phyloP scores from a whole-genome alignment of 2,113 vertebrate species.

The Muntiacus muntjak region DNA sequence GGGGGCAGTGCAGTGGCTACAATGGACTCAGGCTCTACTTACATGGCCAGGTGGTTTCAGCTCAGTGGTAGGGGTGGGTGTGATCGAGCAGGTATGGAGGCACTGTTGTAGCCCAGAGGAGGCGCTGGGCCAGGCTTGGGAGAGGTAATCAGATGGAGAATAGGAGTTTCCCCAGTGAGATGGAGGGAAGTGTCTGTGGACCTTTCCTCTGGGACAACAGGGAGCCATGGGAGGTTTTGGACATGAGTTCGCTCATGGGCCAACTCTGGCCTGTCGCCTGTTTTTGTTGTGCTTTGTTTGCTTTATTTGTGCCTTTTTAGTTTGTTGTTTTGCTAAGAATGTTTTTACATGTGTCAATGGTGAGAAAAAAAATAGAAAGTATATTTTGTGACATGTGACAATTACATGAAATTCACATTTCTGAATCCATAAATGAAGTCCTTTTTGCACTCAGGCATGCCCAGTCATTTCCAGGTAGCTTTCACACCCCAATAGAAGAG shows the following conservation, averaged over 20 bases:
- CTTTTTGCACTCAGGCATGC: rapidly evolving
- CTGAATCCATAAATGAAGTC: background rate
- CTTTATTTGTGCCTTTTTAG: background rate
- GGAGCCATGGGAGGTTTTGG: background rate
- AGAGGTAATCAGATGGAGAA: background rate
- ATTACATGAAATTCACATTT: background rate
- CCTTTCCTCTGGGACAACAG: background rate
- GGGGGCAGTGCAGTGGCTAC: background rate
- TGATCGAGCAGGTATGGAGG: background rate
- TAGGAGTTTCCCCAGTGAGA: background rate
- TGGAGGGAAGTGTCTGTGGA: background rate
- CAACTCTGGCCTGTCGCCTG: too few species aligned
- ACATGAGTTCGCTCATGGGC: rapidly evolving
- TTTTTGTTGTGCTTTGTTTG: background rate
- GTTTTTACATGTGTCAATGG: background rate
- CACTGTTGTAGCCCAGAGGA: background rate
- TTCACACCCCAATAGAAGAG: background rate
- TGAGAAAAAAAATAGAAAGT: background rate
- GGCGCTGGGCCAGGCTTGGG: background rate
- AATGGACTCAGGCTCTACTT: too few species aligned
- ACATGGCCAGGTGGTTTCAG: background rate
- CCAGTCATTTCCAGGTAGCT: background rate
- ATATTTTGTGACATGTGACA: background rate
- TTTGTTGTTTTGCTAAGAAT: background rate
- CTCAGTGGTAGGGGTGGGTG: background rate